A percentile compares a stretch with the other conserved stretches of the same genome.
These are phyloP conservation scores for Volucella inflata DNA, from an alignment of 2,888 invertebrate species.

Conservation along the genomic window DNA sequence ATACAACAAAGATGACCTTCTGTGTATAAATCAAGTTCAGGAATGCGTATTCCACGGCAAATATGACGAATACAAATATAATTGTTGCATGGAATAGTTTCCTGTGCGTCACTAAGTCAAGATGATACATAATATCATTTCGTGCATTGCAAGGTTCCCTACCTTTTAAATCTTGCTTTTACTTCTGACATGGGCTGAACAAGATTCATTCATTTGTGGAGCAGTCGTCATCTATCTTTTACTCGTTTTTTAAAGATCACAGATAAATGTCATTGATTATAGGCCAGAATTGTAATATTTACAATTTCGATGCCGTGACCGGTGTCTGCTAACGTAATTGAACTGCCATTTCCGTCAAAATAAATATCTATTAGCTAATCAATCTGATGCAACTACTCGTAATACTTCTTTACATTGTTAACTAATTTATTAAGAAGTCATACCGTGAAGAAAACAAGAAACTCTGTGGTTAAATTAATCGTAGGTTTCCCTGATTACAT, in stretches of 20 bases:
- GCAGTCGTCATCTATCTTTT: too few species aligned
- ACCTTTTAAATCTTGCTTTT: too few species aligned
- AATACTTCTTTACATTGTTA: too few species aligned
- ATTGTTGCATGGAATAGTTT: not conserved
- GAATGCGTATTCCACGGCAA: constrained; percentile 25
- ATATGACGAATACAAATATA: constrained; percentile 13
- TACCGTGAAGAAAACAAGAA: not conserved
- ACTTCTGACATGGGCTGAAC: too few species aligned
- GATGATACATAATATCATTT: too few species aligned
- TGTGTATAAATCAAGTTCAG: constrained; percentile 39
- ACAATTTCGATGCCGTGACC: too few species aligned
- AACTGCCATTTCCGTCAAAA: constrained; percentile 6
- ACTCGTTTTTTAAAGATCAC: too few species aligned
- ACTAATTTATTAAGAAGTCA: not conserved
- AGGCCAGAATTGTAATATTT: too few species aligned
- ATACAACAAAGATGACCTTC: constrained; percentile 7
- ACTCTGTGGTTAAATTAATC: not conserved
- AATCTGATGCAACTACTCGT: not conserved
- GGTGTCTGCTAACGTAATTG: not conserved
- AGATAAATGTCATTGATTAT: too few species aligned
- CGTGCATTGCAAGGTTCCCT: too few species aligned
- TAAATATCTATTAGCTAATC: not conserved
- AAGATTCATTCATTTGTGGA: too few species aligned
- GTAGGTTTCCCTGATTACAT: constrained; percentile 3
- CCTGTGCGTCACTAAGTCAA: not conserved